A percentile compares a stretch with the other conserved stretches of the same genome.
Conservation (phyloP, 2,113 vertebrate genomes). For the Saguinus midas region DNA sequence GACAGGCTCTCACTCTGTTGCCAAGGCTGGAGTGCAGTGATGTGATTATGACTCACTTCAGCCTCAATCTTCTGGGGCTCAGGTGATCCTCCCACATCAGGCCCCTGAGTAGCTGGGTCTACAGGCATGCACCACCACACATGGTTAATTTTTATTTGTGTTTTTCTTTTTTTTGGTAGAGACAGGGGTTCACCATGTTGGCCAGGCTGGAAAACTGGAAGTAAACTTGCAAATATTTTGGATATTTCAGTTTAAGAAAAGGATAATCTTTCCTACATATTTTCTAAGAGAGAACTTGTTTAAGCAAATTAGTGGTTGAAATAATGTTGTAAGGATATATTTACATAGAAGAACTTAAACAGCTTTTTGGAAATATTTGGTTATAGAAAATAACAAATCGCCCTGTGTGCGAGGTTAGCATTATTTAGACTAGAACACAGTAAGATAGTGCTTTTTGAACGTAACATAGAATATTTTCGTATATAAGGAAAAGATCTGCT, state of each 20-base stretch:
- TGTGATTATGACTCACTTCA: too few relatives aligned
- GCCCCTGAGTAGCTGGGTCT: too few relatives aligned
- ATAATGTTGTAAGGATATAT: not conserved
- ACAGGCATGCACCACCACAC: too few relatives aligned
- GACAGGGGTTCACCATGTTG: too few relatives aligned
- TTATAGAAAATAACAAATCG: constrained; percentile 2
- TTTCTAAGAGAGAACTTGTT: not conserved
- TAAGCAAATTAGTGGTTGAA: not conserved
- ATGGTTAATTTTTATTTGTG: too few relatives aligned
- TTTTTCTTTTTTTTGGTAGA: too few relatives aligned
- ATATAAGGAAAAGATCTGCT: not conserved
- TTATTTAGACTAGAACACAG: not conserved
- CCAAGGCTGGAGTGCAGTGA: too few relatives aligned
- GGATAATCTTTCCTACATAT: not conserved
- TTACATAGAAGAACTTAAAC: not conserved
- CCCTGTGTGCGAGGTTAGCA: not conserved
- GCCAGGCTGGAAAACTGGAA: too few relatives aligned
- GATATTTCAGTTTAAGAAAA: not conserved
- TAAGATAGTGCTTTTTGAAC: not conserved
- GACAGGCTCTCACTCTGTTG: too few relatives aligned
- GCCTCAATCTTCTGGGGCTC: too few relatives aligned
- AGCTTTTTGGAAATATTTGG: constrained; percentile 18
- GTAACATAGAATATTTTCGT: not conserved
- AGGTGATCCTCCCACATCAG: too few relatives aligned
- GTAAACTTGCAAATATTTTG: not conserved